Evolutionary conservation across 1,140 invertebrate species (phyloP), one percentile per base, ranked within the genome.

Genomic region (Saccostrea cuccullata): DNA sequence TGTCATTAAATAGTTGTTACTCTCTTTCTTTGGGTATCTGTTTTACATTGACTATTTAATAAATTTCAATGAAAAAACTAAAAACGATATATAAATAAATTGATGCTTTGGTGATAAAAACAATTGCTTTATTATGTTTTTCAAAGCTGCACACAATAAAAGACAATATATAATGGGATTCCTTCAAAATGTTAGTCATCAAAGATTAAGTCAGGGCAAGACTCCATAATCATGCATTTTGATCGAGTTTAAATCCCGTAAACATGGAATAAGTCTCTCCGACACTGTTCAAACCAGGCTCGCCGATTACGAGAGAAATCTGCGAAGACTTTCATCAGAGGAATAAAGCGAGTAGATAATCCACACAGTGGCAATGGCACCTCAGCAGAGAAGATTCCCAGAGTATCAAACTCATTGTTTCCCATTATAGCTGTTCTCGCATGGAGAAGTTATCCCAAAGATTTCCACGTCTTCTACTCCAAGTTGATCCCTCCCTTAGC

Each of bases 221-320:
- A 77, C 70, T 36, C 70, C 70, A 77, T 36, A 77, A 77, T 26
- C 70, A 77, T 77, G 70, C 70, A 36, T 77, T 77, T 30, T 77
- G 70, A 77, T 77, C 70, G 70, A 77, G 70, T 77, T 77, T 77
- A 77, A 77, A 77, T 77, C 70, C 70, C 13, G 70, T 77, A 77
- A 77, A 77, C 70, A 77, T 77, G 70, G 70, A 77, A 26, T 36
- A 77, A 77, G 70, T 77, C 70, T 30, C 70, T 77, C 70, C 11
- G 26, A 77, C 70, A 77, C 26, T 26, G 26, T 13, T 36, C 70
- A 36, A 77, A 77, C 23, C 70, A 77, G 70, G 70, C 70, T 36
- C 5, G 26, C 30, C 30, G 70, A 77, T 77, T 77, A 77, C 70
- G 13, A 17, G 30, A 15, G 11, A 77, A 77, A 77, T 77, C 70